phyloP scores from a whole-genome alignment of 2,797 vertebrate species.

The Sebastes itinus region DNA sequence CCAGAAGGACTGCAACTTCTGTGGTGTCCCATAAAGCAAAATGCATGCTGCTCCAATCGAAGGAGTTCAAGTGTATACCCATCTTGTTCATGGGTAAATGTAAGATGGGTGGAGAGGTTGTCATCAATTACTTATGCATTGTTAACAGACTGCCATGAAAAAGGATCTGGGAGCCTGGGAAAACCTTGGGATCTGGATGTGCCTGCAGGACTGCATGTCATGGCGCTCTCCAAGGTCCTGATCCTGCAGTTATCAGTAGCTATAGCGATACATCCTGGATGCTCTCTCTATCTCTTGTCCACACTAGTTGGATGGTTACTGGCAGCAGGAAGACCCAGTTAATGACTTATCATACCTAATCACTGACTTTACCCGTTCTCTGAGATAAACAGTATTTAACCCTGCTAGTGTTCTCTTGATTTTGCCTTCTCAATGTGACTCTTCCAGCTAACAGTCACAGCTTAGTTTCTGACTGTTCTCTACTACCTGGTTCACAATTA shows the following conservation, averaged over 20 bases:
- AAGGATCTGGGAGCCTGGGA: not conserved
- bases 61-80: not conserved
- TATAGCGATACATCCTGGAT: not conserved
- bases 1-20: not conserved
- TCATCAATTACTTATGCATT: not conserved
- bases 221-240: not conserved
- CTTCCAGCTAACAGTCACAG: not conserved
- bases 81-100: not conserved
- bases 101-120: not conserved
- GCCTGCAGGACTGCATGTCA: not conserved
- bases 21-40: not conserved
- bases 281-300: not conserved
- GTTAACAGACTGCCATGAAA: not conserved
- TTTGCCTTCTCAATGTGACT: accelerated
- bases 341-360: not conserved
- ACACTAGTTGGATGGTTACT: not conserved
- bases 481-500: too few species aligned
- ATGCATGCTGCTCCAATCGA: not conserved
- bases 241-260: not conserved
- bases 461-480: not conserved
- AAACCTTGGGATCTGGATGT: too few species aligned
- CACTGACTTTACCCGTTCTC: too few species aligned
- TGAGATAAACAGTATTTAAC: not conserved
- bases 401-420: too few species aligned
- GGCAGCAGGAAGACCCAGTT: not conserved